Percentiles rank a stretch among this genome's conserved stretches.
Evolutionary conservation across 2,797 vertebrate species (phyloP).

Genomic region (Enteromius paludinosus): DNA sequence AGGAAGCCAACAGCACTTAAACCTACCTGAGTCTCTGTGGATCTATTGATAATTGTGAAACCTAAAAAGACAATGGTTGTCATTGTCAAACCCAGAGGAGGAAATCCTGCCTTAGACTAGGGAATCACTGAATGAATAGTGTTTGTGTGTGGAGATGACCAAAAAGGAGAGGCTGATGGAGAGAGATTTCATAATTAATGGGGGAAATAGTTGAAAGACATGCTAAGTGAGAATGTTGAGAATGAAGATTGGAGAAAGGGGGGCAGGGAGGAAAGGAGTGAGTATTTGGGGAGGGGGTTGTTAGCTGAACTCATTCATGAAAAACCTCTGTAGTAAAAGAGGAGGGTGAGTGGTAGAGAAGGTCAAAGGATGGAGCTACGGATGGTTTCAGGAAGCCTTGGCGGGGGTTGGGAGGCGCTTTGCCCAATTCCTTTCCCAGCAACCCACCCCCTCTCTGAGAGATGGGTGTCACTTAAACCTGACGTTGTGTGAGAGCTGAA

Average conservation of each 20-base stretch:
- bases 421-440: conserved; percentile 58
- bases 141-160: conserved; percentile 26
- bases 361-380: conserved; percentile 53
- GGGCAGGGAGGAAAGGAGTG: conserved; percentile 36
- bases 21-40: conserved; percentile 7
- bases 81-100: conserved; percentile 57
- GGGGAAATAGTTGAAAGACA: conserved; percentile 15
- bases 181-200: conserved; percentile 20
- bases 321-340: conserved; percentile 45
- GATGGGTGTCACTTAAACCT: conserved; percentile 57
- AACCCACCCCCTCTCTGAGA: conserved; percentile 31
- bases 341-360: conserved; percentile 35
- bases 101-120: conserved; percentile 68
- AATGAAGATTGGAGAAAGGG: conserved; percentile 34
- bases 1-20: background rate
- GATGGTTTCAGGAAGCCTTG: conserved; percentile 57
- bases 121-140: conserved; percentile 68
- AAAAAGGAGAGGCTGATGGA: background rate
- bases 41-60: conserved; percentile 52
- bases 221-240: conserved; percentile 10
- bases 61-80: conserved; percentile 56
- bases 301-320: conserved; percentile 61
- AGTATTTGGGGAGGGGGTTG: conserved; percentile 40
- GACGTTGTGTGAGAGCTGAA: conserved; percentile 47
- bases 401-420: conserved; percentile 57